Conservation (phyloP, 2,888 invertebrate genomes). For the Meta bourneti region DNA sequence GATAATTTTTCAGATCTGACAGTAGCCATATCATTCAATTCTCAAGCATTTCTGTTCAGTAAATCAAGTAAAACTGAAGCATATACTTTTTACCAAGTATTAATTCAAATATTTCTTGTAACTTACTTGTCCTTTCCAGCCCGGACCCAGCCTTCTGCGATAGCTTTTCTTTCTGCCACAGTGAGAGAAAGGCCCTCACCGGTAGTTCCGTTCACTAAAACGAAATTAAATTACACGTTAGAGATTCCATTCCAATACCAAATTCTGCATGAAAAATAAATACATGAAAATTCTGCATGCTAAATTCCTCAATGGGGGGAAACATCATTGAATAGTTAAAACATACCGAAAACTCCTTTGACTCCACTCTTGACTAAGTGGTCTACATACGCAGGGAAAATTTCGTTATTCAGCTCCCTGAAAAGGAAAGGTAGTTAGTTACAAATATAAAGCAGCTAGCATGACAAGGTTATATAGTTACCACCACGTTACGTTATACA, state of each 20-base stretch:
- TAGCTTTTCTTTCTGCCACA: conserved; percentile 67
- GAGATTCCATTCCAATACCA: not conserved
- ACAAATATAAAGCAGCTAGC: not conserved
- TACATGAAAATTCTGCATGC: no score
- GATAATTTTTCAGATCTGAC: no score
- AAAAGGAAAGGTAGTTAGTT: not conserved
- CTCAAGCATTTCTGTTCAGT: no score
- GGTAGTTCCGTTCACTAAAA: conserved; percentile 75
- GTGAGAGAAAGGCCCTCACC: conserved; percentile 75
- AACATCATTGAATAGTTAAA: not conserved
- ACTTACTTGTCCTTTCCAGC: conserved; percentile 71
- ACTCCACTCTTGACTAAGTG: conserved; percentile 56
- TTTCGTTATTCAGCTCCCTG: conserved; percentile 61
- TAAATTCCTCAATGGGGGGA: not conserved
- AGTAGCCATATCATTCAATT: no score
- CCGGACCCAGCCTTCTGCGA: conserved; percentile 72
- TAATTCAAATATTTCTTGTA: not conserved
- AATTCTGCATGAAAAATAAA: not conserved
- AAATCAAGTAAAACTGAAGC: no score
- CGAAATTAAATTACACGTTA: not conserved
- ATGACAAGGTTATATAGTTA: no score
- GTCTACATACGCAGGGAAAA: conserved; percentile 68
- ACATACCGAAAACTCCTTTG: conserved; percentile 70
- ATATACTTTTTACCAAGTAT: no score
- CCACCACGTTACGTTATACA: no score